phyloP scores from a whole-genome alignment of 2,888 invertebrate genomes.

The Agonum fuliginosum region DNA sequence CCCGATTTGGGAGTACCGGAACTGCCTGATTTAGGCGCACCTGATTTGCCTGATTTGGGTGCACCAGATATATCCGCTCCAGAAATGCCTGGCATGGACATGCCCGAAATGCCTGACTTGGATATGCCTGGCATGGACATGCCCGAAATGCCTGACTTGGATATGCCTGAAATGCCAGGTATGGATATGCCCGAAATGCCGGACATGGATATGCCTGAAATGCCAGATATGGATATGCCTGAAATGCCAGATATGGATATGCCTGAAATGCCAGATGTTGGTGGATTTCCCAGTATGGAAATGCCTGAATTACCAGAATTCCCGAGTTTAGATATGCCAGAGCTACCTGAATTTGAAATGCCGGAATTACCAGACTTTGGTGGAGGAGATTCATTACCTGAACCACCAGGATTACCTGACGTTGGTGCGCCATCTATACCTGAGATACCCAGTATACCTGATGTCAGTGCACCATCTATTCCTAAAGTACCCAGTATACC shows the following conservation, averaged over 20 bases:
- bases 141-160: slow-evolving; percentile 23
- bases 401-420: background rate
- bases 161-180: slow-evolving; percentile 14
- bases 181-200: slow-evolving; percentile 26
- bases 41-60: background rate
- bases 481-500: too few relatives aligned
- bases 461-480: too few relatives aligned
- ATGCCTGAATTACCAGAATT: slow-evolving; percentile 9
- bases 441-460: background rate
- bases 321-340: background rate
- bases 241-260: background rate
- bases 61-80: background rate
- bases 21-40: background rate
- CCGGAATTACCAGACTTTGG: background rate
- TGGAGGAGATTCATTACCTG: background rate
- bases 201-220: background rate
- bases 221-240: slow-evolving; percentile 28
- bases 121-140: background rate
- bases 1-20: background rate
- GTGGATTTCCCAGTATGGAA: background rate
- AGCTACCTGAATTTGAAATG: background rate
- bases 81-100: slow-evolving; percentile 9
- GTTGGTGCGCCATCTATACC: background rate
- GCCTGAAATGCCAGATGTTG: slow-evolving; percentile 15
- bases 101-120: slow-evolving; percentile 10